These are phyloP conservation scores for Phyllostomus hastatus DNA, from an alignment of 2,113 vertebrate species.

Conservation along the genomic window DNA sequence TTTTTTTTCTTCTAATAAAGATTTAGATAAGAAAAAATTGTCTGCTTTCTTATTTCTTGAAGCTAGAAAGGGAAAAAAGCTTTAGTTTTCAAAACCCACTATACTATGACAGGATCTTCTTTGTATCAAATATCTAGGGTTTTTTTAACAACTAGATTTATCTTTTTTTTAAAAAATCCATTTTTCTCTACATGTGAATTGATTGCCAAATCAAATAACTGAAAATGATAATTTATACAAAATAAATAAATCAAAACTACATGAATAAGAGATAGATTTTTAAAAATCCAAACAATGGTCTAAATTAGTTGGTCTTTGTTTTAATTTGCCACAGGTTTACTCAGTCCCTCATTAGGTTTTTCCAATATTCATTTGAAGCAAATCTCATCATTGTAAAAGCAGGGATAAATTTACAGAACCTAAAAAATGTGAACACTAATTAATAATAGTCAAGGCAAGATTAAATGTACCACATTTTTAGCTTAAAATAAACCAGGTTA, in stretches of 20 bases:
- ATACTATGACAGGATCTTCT: background rate
- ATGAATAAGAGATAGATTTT: background rate
- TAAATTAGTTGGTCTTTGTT: background rate
- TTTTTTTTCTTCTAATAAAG: constrained; percentile 85
- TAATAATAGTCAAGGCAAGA: background rate
- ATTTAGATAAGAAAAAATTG: constrained; percentile 74
- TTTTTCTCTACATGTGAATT: background rate
- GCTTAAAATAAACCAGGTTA: too few relatives aligned
- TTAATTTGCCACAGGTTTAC: background rate
- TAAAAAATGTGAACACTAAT: background rate
- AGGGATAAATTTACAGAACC: background rate
- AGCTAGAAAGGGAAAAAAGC: background rate
- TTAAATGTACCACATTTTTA: background rate
- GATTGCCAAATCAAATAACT: background rate
- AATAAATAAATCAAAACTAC: constrained; percentile 10
- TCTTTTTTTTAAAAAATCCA: background rate
- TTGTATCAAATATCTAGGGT: background rate
- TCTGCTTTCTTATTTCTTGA: constrained; percentile 25
- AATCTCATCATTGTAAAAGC: background rate
- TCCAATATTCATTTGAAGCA: background rate
- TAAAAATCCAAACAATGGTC: background rate
- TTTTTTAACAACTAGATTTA: background rate
- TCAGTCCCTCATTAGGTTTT: background rate
- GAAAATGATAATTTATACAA: background rate
- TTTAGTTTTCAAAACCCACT: background rate